These are phyloP conservation scores for Dasyprocta punctata DNA, from an alignment of 2,113 vertebrate genomes.

Conservation along the genomic window DNA sequence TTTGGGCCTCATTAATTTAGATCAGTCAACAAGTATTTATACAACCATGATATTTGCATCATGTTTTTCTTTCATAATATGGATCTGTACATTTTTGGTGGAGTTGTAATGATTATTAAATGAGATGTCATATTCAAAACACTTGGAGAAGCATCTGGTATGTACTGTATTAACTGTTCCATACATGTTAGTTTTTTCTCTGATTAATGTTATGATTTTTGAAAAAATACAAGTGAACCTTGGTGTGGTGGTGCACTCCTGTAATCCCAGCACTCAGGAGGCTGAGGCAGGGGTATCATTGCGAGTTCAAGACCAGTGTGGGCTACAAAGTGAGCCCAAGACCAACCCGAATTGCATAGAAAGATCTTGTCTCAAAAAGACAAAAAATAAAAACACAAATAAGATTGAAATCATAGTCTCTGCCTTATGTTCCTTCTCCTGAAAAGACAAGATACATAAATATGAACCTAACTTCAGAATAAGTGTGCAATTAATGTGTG, in stretches of 20 bases:
- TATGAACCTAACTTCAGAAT: conserved; percentile 26
- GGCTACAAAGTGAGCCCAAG: too few species aligned
- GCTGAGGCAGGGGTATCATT: too few species aligned
- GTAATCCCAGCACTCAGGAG: too few species aligned
- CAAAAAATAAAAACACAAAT: not conserved
- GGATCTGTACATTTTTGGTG: not conserved
- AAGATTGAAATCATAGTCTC: not conserved
- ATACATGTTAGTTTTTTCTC: not conserved
- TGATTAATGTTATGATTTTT: conserved; percentile 32
- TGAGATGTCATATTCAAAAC: conserved; percentile 31
- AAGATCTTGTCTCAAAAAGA: too few species aligned
- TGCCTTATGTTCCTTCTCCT: conserved; percentile 22
- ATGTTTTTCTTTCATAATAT: conserved; percentile 30
- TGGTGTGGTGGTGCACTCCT: too few species aligned
- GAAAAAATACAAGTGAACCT: not conserved
- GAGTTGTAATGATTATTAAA: not conserved
- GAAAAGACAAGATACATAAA: not conserved
- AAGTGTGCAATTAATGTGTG: not conserved
- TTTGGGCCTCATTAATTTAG: conserved; percentile 43
- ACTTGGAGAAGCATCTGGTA: not conserved
- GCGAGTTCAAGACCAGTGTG: too few species aligned
- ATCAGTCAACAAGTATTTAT: conserved; percentile 42
- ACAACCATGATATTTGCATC: not conserved
- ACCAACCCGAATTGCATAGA: too few species aligned
- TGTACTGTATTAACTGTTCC: not conserved